Percentiles rank a stretch among this genome's conserved stretches.
Conservation (phyloP, 2,888 invertebrate species). For the Aleiodes leptofemur region DNA sequence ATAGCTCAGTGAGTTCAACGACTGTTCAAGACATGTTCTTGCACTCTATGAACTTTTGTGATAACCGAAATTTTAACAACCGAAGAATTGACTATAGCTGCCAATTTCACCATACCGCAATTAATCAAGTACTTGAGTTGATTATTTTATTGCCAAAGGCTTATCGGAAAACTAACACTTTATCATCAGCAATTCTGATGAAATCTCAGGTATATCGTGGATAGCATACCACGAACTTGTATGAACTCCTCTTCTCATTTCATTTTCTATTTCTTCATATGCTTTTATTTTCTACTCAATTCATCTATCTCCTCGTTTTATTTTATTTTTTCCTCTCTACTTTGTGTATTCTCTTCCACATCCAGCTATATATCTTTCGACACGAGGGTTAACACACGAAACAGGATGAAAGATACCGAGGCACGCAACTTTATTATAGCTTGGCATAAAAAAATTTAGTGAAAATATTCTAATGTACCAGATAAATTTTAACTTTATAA, state of each 20-base stretch:
- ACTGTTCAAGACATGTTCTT: slow-evolving; percentile 18
- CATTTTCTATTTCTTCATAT: slow-evolving; percentile 33
- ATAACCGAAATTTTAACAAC: neutral
- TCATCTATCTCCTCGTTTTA: neutral
- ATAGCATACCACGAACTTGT: neutral
- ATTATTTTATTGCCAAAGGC: neutral
- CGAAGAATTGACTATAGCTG: neutral
- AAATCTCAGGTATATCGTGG: neutral
- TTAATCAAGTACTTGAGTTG: neutral
- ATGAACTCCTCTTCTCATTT: slow-evolving; percentile 18
- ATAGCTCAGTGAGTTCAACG: slow-evolving; percentile 11
- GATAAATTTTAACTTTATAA: too few species aligned
- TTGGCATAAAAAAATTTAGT: too few species aligned
- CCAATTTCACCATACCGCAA: neutral
- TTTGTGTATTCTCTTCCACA: neutral
- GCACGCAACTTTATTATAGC: neutral
- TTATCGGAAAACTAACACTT: neutral
- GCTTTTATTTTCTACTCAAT: neutral
- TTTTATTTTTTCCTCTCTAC: neutral
- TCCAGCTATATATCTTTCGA: slow-evolving; percentile 7
- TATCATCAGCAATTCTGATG: slow-evolving; percentile 24
- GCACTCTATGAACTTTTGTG: neutral
- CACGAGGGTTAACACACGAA: neutral
- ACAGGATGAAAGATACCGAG: neutral
- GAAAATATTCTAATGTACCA: too few species aligned